phyloP scores from a whole-genome alignment of 2,797 vertebrate genomes.

The Acipenser ruthenus region DNA sequence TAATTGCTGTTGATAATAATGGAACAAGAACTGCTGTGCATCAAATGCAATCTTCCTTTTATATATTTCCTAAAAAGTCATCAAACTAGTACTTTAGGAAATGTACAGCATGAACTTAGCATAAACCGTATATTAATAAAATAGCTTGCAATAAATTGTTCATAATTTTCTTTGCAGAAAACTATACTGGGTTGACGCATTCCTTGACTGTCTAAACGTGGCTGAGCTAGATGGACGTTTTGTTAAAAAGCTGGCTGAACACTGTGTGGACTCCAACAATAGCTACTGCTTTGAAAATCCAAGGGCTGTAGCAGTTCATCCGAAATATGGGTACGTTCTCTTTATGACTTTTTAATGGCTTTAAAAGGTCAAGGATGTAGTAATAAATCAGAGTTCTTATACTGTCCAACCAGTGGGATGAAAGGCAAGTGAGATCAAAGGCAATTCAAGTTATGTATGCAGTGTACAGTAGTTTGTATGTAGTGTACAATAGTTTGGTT shows the following conservation, averaged over 20 bases:
- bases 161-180: constrained; percentile 56
- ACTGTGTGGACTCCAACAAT: constrained; percentile 80
- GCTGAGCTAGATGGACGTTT: constrained; percentile 87
- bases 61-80: background rate
- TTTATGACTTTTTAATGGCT: background rate
- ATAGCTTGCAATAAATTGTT: no score
- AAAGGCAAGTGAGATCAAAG: no score
- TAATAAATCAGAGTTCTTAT: no score
- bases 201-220: constrained; percentile 79
- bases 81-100: background rate
- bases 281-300: constrained; percentile 91
- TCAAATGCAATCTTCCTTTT: background rate
- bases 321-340: constrained; percentile 79
- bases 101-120: no score
- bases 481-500: no score
- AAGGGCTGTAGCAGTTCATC: constrained; percentile 82
- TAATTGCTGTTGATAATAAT: background rate
- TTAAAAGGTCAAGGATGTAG: no score
- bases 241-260: constrained; percentile 72
- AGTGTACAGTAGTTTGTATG: no score
- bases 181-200: constrained; percentile 87
- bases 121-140: no score
- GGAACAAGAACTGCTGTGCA: background rate
- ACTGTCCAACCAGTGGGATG: no score
- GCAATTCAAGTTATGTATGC: no score